These are phyloP conservation scores for Papilio glaucus DNA, from an alignment of 1,140 invertebrate genomes.

Conservation along the genomic window DNA sequence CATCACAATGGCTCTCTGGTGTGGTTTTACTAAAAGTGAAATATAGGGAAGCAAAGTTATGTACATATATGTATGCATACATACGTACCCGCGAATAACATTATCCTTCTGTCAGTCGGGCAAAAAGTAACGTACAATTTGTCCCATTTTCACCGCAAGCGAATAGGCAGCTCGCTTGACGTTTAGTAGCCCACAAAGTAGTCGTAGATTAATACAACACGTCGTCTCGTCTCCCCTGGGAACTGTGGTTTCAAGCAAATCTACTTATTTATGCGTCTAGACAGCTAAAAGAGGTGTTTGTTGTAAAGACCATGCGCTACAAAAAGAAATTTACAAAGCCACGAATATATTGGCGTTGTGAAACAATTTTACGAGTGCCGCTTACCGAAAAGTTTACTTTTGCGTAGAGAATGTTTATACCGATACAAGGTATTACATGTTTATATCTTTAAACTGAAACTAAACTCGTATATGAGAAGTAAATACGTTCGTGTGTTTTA, in stretches of 20 bases:
- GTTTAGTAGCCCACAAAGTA: constrained; percentile 19
- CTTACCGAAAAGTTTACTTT: background rate
- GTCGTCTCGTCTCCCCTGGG: constrained; percentile 13
- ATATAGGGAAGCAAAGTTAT: too few relatives aligned
- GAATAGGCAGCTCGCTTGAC: constrained; percentile 6
- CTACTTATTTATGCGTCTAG: constrained; percentile 37
- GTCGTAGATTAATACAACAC: constrained; percentile 36
- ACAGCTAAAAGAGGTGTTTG: constrained; percentile 34
- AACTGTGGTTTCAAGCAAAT: constrained; percentile 26
- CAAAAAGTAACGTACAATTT: constrained; percentile 9
- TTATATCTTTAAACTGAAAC: too few relatives aligned
- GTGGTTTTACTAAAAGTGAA: too few relatives aligned
- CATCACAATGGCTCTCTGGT: too few relatives aligned
- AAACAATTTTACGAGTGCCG: constrained; percentile 6
- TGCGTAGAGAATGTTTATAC: background rate
- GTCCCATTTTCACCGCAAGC: background rate
- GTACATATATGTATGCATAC: too few relatives aligned
- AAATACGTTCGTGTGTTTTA: too few relatives aligned
- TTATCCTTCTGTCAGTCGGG: too few relatives aligned
- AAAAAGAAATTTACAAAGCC: constrained; percentile 17
- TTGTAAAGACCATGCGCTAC: constrained; percentile 30
- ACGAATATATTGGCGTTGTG: constrained; percentile 13
- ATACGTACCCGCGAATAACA: too few relatives aligned
- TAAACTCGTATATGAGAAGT: too few relatives aligned
- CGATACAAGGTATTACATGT: too few relatives aligned